These are phyloP conservation scores for Zhuqinia jingwanae DNA, from an alignment of 2,888 invertebrate species.

Conservation along the genomic window DNA sequence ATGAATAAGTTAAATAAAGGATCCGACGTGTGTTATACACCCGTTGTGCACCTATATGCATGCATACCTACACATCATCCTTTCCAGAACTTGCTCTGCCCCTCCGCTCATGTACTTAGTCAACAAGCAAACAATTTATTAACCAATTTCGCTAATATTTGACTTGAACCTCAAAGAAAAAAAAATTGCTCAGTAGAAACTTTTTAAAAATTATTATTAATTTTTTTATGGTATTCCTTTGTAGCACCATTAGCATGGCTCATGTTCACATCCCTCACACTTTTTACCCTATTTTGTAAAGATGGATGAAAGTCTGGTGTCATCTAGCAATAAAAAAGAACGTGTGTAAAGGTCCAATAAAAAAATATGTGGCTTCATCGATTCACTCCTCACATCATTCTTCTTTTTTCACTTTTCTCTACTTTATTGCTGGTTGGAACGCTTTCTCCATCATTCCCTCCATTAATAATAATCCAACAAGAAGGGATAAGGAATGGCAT, in stretches of 20 bases:
- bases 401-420: slow-evolving; percentile 41
- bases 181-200: too few species aligned
- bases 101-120: too few species aligned
- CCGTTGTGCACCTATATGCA: neutral
- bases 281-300: neutral
- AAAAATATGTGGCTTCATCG: slow-evolving; percentile 55
- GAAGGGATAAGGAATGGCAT: slow-evolving; percentile 59
- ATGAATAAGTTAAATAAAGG: slow-evolving; percentile 59
- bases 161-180: too few species aligned
- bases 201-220: too few species aligned
- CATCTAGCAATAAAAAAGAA: too few species aligned
- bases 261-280: neutral
- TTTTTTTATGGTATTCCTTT: too few species aligned
- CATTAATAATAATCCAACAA: slow-evolving; percentile 71
- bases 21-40: slow-evolving; percentile 31
- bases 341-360: neutral
- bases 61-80: too few species aligned
- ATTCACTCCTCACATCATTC: slow-evolving; percentile 27
- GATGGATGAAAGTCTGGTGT: too few species aligned
- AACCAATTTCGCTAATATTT: too few species aligned
- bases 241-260: too few species aligned
- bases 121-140: too few species aligned
- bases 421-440: neutral
- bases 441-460: slow-evolving; percentile 58
- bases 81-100: too few species aligned